Evolutionary conservation across 1,140 invertebrate genomes (phyloP), one percentile per base, ranked within the genome.

Genomic region (Papilio polytes): DNA sequence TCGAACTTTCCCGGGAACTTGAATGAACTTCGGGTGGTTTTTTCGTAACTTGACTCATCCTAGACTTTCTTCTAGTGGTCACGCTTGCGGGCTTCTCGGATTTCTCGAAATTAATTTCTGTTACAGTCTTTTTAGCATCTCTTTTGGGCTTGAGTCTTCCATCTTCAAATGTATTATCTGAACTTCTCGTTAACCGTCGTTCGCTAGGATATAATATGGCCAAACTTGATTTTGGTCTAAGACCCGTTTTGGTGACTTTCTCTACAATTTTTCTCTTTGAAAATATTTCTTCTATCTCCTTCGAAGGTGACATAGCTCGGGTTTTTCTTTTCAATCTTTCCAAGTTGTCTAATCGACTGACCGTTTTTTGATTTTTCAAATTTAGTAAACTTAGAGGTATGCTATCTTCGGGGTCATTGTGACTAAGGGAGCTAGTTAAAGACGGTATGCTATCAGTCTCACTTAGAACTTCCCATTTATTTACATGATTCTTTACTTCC

Each of bases 391-490:
- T 95, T 48, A 95, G 86, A 6, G 95, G 95, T 80, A 95, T 95
- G 74, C 94, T 93, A 77, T 95, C 95, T 88, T 95, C 95, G 20
- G 95, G 95, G 81, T 95, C 95, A 80, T 95, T 95, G 80, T 95
- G 95, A 70, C 93, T 89, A 66, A 94, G 76, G 44, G 94, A 94
- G 80, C 94, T 94, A 26, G 92, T 88, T 80, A 95, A 84, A 74
- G 95, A 95, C 0, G 96, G 96, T 81, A 96, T 92, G 86, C 96
- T 96, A 81, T 96, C 96, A 63, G 95, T 95, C 85, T 96, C 96
- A 87, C 96, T 96, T 26, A 96, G 88, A 6, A 95, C 92, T 89
- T 96, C 96, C 95, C 95, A 96, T 89, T 95, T 96, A 81, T 94
- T 94, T 4, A 95, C 83, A 79, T 94, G 92, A 83, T 91, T 94